phyloP scores from a whole-genome alignment of 2,113 vertebrate genomes.

The Callorhinus ursinus region DNA sequence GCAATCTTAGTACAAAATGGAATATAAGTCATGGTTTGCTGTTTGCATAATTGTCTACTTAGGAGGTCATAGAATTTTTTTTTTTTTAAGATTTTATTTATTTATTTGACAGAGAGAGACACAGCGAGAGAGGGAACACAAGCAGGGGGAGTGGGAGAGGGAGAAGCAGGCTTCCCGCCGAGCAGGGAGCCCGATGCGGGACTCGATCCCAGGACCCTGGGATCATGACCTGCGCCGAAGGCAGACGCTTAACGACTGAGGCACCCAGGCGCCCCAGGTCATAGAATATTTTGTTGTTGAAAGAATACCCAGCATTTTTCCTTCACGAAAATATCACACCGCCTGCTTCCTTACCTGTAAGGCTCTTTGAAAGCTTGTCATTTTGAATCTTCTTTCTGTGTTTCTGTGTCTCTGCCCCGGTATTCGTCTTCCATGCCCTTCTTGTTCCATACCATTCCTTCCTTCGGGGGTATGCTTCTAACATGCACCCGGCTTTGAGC shows the following conservation, averaged over 20 bases:
- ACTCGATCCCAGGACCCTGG: too few relatives aligned
- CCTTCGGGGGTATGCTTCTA: not conserved
- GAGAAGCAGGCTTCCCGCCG: rapidly evolving
- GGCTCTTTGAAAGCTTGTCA: not conserved
- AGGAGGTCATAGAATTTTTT: constrained; percentile 46
- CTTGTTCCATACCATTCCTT: not conserved
- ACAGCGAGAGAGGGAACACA: too few relatives aligned
- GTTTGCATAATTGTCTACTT: constrained; percentile 54
- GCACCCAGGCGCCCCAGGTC: not conserved
- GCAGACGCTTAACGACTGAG: too few relatives aligned
- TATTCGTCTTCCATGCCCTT: not conserved
- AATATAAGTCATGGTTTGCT: constrained; percentile 37
- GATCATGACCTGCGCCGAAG: too few relatives aligned
- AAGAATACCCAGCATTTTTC: not conserved
- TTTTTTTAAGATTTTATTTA: too few relatives aligned
- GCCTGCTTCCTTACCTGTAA: not conserved
- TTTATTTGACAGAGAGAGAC: too few relatives aligned
- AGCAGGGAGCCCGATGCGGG: too few relatives aligned
- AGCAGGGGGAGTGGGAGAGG: too few relatives aligned
- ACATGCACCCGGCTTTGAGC: not conserved
- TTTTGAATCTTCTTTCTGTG: constrained; percentile 18
- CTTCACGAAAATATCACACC: not conserved
- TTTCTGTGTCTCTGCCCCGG: not conserved
- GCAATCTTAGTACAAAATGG: constrained; percentile 42
- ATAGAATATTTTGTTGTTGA: constrained; percentile 51